phyloP scores from a whole-genome alignment of 1,140 invertebrate species.

The Metopolophium dirhodum region DNA sequence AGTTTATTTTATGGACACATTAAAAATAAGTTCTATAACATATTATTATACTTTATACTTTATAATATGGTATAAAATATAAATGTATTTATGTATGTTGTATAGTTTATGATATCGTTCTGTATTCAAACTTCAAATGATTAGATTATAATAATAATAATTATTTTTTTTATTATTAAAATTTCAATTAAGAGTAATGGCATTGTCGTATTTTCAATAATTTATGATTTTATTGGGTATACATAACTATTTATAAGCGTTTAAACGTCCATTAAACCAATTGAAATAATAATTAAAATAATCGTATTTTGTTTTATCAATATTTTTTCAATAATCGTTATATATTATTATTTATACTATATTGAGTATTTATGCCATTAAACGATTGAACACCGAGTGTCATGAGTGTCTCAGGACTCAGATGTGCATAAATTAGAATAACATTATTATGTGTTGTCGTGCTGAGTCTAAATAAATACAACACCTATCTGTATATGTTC shows the following conservation, averaged over 20 bases:
- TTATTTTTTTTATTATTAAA: background rate
- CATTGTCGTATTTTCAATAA: background rate
- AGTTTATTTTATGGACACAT: no score
- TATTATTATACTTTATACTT: no score
- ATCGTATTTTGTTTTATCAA: no score
- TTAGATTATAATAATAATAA: background rate
- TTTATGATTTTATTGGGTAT: background rate
- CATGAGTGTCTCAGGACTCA: no score
- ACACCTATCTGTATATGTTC: no score
- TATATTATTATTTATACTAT: background rate
- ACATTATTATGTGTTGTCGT: no score
- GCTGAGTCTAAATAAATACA: background rate
- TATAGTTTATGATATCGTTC: background rate
- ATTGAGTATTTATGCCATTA: background rate
- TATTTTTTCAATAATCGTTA: background rate
- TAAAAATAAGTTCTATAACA: no score
- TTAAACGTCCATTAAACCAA: background rate
- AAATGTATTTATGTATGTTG: no score
- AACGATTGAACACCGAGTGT: background rate
- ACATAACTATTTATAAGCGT: background rate
- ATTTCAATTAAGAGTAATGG: background rate
- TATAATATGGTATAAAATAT: no score
- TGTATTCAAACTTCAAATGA: background rate
- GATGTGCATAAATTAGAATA: no score
- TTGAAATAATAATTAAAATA: background rate